These are phyloP conservation scores for Alligator mississippiensis DNA, from an alignment of 2,113 vertebrate species.

Conservation along the genomic window DNA sequence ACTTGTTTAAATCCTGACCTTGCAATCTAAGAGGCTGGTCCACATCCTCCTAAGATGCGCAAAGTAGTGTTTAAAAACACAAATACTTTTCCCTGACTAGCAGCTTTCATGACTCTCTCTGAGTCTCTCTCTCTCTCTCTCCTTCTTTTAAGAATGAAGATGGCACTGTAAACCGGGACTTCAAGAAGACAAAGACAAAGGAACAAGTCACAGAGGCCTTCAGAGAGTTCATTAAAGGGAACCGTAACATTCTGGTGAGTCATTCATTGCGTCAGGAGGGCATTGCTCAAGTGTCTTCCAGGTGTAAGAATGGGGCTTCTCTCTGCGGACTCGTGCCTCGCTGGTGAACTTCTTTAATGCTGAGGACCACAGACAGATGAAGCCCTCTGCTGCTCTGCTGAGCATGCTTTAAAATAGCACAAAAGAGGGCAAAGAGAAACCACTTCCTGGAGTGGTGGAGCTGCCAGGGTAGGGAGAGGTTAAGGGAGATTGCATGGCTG, in stretches of 20 bases:
- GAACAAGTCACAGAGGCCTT: slow-evolving; percentile 92
- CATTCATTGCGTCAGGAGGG: neutral
- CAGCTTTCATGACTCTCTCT: neutral
- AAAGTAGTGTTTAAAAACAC: neutral
- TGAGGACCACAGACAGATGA: neutral
- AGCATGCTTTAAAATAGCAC: neutral
- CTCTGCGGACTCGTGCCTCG: neutral
- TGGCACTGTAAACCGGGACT: slow-evolving; percentile 95
- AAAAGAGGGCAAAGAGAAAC: neutral
- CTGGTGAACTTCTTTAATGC: neutral
- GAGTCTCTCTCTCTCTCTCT: neutral
- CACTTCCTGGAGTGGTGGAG: neutral
- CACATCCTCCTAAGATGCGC: accelerated
- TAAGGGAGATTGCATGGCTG: accelerated
- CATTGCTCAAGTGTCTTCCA: neutral
- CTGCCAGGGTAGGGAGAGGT: neutral
- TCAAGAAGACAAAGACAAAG: slow-evolving; percentile 96
- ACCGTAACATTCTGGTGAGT: slow-evolving; percentile 91
- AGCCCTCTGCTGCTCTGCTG: neutral
- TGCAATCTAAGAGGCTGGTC: neutral
- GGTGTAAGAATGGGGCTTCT: neutral
- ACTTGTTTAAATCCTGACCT: neutral
- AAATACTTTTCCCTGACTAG: neutral
- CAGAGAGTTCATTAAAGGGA: slow-evolving; percentile 92
- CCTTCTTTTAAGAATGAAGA: slow-evolving; percentile 89